Conservation (phyloP, 2,113 vertebrate genomes). For the Sturnira hondurensis region DNA sequence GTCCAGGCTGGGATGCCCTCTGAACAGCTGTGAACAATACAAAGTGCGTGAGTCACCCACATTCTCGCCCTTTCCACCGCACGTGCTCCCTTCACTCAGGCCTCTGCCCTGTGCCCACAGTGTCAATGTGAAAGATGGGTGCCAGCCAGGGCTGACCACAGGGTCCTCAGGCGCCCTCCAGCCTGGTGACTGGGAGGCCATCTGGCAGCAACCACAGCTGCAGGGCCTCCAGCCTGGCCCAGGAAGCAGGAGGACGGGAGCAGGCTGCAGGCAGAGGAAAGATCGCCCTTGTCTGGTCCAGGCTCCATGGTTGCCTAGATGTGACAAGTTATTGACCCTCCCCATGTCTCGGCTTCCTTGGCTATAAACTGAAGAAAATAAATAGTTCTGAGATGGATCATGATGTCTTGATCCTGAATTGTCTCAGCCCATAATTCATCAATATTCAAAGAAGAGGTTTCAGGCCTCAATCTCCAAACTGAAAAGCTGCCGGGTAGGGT, state of each 20-base stretch:
- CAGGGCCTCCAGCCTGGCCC: not conserved
- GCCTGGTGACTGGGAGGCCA: constrained; percentile 29
- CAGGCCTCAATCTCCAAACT: not conserved
- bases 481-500: not conserved
- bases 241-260: not conserved
- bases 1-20: not conserved
- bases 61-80: not conserved
- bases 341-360: not conserved
- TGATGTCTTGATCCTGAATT: not conserved
- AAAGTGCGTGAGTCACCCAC: constrained; percentile 7
- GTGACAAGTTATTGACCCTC: not conserved
- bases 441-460: not conserved
- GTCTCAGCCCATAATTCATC: not conserved
- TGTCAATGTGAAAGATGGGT: not conserved
- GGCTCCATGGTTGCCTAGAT: not conserved
- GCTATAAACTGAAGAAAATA: not conserved
- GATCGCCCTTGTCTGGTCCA: not conserved
- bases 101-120: not conserved
- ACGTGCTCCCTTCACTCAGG: constrained; percentile 51
- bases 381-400: not conserved
- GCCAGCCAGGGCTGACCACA: not conserved
- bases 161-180: constrained; percentile 48
- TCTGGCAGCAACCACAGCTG: constrained; percentile 39
- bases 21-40: constrained; percentile 50
- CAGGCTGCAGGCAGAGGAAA: not conserved